These are phyloP conservation scores for Potamarius usumacintae DNA, from an alignment of 2,113 vertebrate species.

Conservation along the genomic window DNA sequence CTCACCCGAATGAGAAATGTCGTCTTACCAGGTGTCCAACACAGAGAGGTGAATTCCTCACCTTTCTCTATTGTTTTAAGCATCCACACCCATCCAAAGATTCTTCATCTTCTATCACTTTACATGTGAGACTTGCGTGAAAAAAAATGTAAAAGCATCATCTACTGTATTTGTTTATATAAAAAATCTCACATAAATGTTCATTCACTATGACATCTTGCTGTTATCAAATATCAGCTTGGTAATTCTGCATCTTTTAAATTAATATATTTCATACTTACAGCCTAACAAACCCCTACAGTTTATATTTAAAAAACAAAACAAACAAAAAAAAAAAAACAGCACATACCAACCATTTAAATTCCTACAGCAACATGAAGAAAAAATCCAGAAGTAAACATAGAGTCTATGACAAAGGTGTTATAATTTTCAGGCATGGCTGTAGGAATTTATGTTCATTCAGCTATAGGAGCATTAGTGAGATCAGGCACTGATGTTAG, in stretches of 20 bases:
- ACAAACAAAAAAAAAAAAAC: background rate
- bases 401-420: background rate
- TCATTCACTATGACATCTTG: too few species aligned
- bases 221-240: background rate
- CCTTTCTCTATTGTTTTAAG: background rate
- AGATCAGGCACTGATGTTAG: background rate
- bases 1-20: constrained; percentile 2
- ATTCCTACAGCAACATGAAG: background rate
- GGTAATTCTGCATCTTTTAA: background rate
- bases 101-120: background rate
- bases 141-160: background rate
- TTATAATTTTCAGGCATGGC: too few species aligned
- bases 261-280: background rate
- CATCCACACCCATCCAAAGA: constrained; percentile 10
- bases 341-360: background rate
- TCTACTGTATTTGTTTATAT: too few species aligned
- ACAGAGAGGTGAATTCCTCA: background rate
- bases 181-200: too few species aligned
- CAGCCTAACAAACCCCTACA: background rate
- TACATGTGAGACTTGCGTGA: background rate
- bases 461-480: background rate
- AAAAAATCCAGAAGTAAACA: too few species aligned
- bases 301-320: background rate
- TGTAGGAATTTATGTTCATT: background rate
- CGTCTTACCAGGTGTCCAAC: background rate